A percentile compares a stretch with the other conserved stretches of the same genome.
phyloP scores from a whole-genome alignment of 2,888 invertebrate species.

The Doris montereyensis region DNA sequence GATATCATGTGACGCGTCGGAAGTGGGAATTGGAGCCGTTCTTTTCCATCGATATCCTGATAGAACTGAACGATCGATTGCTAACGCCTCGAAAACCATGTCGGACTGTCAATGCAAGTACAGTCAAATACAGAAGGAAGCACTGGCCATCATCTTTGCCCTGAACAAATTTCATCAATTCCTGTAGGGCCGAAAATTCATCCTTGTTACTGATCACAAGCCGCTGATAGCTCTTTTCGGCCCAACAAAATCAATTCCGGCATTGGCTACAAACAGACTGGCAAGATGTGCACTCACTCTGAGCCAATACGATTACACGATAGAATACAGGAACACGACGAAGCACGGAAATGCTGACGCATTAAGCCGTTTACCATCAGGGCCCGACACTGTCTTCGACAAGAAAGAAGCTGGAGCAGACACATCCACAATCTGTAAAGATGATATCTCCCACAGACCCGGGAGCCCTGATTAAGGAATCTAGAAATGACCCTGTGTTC shows the following conservation, averaged over 20 bases:
- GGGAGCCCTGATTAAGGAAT: no score
- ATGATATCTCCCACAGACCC: no score
- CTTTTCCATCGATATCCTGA: constrained; percentile 43
- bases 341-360: no score
- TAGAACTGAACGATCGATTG: constrained; percentile 39
- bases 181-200: constrained; percentile 35
- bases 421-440: no score
- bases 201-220: constrained; percentile 33
- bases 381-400: no score
- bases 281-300: no score
- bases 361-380: no score
- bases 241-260: not conserved
- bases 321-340: no score
- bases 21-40: constrained; percentile 44
- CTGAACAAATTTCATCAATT: constrained; percentile 43
- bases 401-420: no score
- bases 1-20: constrained; percentile 45
- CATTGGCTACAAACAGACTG: no score
- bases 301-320: no score
- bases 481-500: no score
- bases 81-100: constrained; percentile 39
- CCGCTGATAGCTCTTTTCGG: constrained; percentile 1
- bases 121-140: constrained; percentile 44
- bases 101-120: constrained; percentile 32
- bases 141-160: constrained; percentile 39